Conservation (phyloP, 2,888 invertebrate genomes). For the Penaeus monodon region DNA sequence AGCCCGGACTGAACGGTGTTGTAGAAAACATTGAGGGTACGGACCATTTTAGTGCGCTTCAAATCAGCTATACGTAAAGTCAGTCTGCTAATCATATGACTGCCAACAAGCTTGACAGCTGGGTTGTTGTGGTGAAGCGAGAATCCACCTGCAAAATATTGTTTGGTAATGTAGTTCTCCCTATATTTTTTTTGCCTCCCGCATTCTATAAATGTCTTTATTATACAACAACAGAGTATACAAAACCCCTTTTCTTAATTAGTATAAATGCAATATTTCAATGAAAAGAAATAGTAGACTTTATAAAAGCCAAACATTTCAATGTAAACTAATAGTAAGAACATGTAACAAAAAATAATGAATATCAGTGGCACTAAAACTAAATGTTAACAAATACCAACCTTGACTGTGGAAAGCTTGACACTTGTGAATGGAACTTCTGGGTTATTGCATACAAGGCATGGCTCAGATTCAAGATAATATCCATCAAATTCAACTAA, state of each 20-base stretch:
- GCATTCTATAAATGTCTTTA: background rate
- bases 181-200: too few species aligned
- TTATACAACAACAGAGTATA: background rate
- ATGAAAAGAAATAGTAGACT: background rate
- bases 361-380: background rate
- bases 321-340: too few species aligned
- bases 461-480: constrained; percentile 96
- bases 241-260: background rate
- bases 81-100: constrained; percentile 94
- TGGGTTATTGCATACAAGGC: constrained; percentile 97
- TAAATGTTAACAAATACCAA: constrained; percentile 67
- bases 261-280: background rate
- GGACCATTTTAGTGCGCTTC: constrained; percentile 96
- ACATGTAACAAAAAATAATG: too few species aligned
- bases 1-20: constrained; percentile 94
- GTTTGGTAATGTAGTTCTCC: background rate
- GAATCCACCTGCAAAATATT: constrained; percentile 82
- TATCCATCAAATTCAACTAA: constrained; percentile 96
- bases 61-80: constrained; percentile 93
- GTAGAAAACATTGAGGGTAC: constrained; percentile 95
- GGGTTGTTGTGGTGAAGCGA: constrained; percentile 97
- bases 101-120: constrained; percentile 94
- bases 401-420: constrained; percentile 92
- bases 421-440: constrained; percentile 92
- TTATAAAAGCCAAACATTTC: background rate